These are phyloP conservation scores for Limnephilus marmoratus DNA, from an alignment of 2,888 invertebrate species.

Conservation along the genomic window DNA sequence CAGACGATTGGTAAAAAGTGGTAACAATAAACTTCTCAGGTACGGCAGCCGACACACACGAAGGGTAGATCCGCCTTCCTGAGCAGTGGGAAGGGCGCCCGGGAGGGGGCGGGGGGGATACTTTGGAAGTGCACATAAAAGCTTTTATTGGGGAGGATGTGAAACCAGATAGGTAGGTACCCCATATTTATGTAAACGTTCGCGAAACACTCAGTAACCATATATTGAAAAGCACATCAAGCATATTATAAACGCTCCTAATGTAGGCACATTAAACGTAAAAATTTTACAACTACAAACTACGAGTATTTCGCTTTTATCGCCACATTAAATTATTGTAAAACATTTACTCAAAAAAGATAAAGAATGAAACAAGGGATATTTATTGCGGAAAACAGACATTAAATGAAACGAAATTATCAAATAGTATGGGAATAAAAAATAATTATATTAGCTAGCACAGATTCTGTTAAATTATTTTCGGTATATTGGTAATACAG, in stretches of 20 bases:
- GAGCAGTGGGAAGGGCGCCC: background rate
- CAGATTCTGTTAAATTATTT: background rate
- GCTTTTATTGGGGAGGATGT: conserved; percentile 56
- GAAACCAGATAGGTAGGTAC: conserved; percentile 52
- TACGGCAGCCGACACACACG: conserved; percentile 7
- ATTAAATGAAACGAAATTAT: conserved; percentile 13
- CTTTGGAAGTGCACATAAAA: conserved; percentile 55
- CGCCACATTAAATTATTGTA: conserved; percentile 22
- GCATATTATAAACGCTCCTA: background rate
- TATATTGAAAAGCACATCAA: conserved; percentile 52
- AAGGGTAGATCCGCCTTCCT: background rate
- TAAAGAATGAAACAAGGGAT: conserved; percentile 35
- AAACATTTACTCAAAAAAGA: conserved; percentile 34
- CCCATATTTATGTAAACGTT: conserved; percentile 52
- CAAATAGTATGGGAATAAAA: background rate
- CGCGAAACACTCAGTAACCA: conserved; percentile 49
- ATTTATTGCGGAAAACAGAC: conserved; percentile 11
- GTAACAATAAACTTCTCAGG: conserved; percentile 41
- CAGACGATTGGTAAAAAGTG: conserved; percentile 35
- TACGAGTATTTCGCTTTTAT: conserved; percentile 22
- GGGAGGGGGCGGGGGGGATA: background rate
- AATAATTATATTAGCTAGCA: background rate
- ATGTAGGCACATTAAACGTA: background rate
- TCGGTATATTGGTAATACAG: background rate
- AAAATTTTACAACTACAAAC: conserved; percentile 38